Base-by-base conservation (phyloP, 2,888 invertebrate species). In the Eilema depressum region DNA sequence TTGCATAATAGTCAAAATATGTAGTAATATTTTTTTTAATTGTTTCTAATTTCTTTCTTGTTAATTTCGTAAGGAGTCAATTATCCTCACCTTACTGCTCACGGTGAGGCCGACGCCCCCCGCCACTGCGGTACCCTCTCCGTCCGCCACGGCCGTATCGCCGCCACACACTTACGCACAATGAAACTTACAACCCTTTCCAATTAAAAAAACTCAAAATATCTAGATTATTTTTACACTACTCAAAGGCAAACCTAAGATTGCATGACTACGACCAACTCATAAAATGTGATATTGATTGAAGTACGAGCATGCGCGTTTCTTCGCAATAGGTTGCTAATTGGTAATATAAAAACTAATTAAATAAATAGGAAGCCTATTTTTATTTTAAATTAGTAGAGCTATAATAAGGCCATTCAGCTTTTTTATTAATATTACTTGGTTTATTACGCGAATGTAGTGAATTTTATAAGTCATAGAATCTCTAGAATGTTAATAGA, bases 41-140 rank as follows among this genome's bases (percentile, higher is more conserved):
- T 47, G 11, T 20, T 66, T 20, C 12, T 20, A 59, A 20, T 28
- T n/a, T 12, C 20, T 30, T 30, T 28, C 47, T 12, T 56, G 4
- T 57, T 30, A 33, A 17, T 57, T 56, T 12, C 33, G 63, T 57
- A 53, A 53, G 53, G 53, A n/a, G 53, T n/a, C n/a, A 53, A 53
- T 68, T 66, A 75, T 65, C 73, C 75, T 75, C 86, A 93, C 95
- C 93, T 95, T 95, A 88, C 93, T 95, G 89, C 90, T 92, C 95
- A 95, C 95, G 95, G 94, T 85, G 94, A 95, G 95, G 94, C 95
- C 92, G 86, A 91, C 92, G 93, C 94, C 94, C 87, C 91, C 94
- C 94, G 93, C 88, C 86, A 89, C 89, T 78, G 88, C 87, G 68
- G 92, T 85, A 81, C 86, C 89, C 84, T 94, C 95, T 78, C 90